A percentile compares a stretch with the other conserved stretches of the same genome.
Conservation (phyloP, 2,888 invertebrate species). For the Torymus auratus region DNA sequence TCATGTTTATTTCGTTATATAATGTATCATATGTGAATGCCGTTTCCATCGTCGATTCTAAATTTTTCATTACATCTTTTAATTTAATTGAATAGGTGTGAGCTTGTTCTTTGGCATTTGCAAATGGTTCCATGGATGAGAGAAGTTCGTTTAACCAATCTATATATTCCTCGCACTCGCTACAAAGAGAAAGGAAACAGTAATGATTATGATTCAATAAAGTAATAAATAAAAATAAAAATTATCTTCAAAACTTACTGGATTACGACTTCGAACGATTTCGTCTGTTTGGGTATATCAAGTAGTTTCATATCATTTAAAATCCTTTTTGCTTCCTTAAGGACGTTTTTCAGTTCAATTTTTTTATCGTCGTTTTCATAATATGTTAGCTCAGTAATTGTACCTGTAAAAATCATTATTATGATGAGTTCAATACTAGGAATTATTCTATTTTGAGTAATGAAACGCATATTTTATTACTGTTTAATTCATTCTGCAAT, state of each 20-base stretch:
- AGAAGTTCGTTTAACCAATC: conserved; percentile 69
- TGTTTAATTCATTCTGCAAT: conserved; percentile 73
- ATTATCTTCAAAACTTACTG: conserved; percentile 63
- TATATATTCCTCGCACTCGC: conserved; percentile 65
- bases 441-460: too few species aligned
- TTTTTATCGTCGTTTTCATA: conserved; percentile 79
- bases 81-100: conserved; percentile 66
- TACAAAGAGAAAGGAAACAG: conserved; percentile 1
- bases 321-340: conserved; percentile 78
- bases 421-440: too few species aligned
- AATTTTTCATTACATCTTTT: conserved; percentile 64
- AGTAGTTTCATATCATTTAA: conserved; percentile 77
- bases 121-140: conserved; percentile 67
- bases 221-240: not conserved
- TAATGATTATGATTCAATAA: conserved; percentile 10
- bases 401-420: conserved; percentile 61
- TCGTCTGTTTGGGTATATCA: conserved; percentile 72
- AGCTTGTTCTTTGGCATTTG: conserved; percentile 61
- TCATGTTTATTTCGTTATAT: conserved; percentile 69
- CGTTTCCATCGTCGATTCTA: conserved; percentile 70
- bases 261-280: conserved; percentile 71
- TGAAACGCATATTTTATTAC: conserved; percentile 61
- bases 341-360: conserved; percentile 78
- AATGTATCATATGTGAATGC: conserved; percentile 70
- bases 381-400: conserved; percentile 65